Evolutionary conservation across 1,140 invertebrate species (phyloP).

Genomic region (Drosophila nasuta): DNA sequence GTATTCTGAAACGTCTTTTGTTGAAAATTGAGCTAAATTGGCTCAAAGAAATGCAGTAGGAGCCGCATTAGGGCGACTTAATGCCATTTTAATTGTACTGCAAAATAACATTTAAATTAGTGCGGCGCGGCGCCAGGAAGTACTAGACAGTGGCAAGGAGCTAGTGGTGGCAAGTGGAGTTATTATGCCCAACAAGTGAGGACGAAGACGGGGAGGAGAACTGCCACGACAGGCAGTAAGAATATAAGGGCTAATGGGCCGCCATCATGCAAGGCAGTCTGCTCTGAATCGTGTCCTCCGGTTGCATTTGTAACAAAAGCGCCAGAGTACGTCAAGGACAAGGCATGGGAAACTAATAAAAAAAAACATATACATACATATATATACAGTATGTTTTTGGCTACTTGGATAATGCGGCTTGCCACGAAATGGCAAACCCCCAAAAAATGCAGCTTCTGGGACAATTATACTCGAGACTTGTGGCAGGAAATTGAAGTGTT

Average conservation of each 20-base stretch:
- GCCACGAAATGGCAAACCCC: conserved; percentile 20
- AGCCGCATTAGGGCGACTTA: conserved; percentile 51
- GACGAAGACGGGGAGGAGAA: background rate
- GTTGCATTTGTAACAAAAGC: conserved; percentile 16
- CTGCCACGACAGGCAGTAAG: conserved; percentile 14
- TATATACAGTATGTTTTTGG: background rate
- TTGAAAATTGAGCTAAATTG: conserved; percentile 13
- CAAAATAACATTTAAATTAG: conserved; percentile 80
- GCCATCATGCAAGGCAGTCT: conserved; percentile 65
- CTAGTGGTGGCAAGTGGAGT: conserved; percentile 28
- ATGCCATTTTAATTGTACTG: conserved; percentile 78
- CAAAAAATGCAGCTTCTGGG: conserved; percentile 27
- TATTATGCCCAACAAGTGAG: conserved; percentile 22
- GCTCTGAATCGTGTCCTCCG: conserved; percentile 37
- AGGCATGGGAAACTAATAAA: conserved; percentile 17
- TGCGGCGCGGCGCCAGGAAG: conserved; percentile 68
- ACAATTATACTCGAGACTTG: conserved; percentile 10
- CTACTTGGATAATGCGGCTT: conserved; percentile 11
- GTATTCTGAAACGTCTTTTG: background rate
- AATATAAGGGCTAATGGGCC: conserved; percentile 61
- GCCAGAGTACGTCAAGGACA: conserved; percentile 38
- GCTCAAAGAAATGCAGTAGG: conserved; percentile 20
- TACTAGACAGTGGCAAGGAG: conserved; percentile 43
- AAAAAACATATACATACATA: background rate
- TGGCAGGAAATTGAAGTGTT: conserved; percentile 5